These are phyloP conservation scores for Novumbra hubbsi DNA, from an alignment of 2,797 vertebrate genomes.

Conservation along the genomic window DNA sequence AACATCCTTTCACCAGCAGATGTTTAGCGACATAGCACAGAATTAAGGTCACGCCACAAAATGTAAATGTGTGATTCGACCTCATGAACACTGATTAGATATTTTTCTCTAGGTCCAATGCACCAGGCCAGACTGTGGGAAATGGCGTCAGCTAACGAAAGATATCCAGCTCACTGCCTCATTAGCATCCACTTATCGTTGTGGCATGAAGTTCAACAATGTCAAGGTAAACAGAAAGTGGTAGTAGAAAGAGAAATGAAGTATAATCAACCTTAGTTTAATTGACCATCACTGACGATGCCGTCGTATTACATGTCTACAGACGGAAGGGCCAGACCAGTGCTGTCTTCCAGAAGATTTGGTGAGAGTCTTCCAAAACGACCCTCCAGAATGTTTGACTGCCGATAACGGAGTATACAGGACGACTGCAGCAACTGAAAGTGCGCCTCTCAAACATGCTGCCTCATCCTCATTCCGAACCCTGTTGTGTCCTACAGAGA, in stretches of 20 bases:
- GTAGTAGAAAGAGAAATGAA: not conserved
- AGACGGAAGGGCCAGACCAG: constrained; percentile 88
- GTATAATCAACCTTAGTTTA: not conserved
- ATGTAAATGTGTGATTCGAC: no score
- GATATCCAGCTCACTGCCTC: constrained; percentile 89
- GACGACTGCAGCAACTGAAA: not conserved
- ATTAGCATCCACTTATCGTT: constrained; percentile 86
- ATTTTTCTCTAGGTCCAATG: constrained; percentile 84
- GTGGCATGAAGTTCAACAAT: constrained; percentile 89
- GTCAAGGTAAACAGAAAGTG: constrained; percentile 77
- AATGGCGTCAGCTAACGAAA: constrained; percentile 97
- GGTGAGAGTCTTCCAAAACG: constrained; percentile 72
- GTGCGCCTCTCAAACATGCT: not conserved
- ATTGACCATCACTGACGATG: not conserved
- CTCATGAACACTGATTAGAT: not conserved
- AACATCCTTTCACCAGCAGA: not conserved
- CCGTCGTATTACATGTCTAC: constrained; percentile 16
- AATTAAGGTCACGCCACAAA: not conserved
- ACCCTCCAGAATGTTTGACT: not conserved
- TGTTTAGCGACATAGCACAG: not conserved
- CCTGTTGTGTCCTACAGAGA: constrained; percentile 74
- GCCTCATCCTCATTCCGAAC: not conserved
- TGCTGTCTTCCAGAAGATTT: constrained; percentile 94
- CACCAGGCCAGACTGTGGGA: constrained; percentile 88
- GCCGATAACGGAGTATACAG: not conserved